phyloP scores from a whole-genome alignment of 2,797 vertebrate species.

The Micropoecilia bifurca region DNA sequence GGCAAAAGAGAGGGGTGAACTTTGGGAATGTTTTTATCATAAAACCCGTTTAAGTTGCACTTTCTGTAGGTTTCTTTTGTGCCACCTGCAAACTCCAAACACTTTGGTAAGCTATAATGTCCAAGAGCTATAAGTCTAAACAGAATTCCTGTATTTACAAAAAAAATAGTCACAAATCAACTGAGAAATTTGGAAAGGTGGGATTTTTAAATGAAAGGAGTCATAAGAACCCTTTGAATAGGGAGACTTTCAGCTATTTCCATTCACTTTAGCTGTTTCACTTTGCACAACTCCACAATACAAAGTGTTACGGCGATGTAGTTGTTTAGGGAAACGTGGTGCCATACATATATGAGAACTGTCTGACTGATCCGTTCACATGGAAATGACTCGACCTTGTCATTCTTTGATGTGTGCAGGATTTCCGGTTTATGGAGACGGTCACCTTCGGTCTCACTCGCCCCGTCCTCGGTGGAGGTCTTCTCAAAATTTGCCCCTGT shows the following conservation, averaged over 20 bases:
- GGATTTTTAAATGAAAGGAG: background rate
- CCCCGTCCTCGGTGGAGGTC: background rate
- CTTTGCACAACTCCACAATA: background rate
- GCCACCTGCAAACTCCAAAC: background rate
- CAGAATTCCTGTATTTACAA: background rate
- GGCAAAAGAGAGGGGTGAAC: background rate
- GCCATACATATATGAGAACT: no score
- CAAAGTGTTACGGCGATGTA: no score
- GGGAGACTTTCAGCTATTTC: background rate
- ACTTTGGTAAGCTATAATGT: background rate
- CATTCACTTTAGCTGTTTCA: background rate
- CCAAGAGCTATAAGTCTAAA: background rate
- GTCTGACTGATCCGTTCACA: background rate
- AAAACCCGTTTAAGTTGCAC: background rate
- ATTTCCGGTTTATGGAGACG: background rate
- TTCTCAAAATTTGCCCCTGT: background rate
- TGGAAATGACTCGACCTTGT: background rate
- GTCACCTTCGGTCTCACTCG: conserved; percentile 13
- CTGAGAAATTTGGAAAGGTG: background rate
- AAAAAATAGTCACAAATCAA: background rate
- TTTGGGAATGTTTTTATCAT: background rate
- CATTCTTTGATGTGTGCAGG: background rate
- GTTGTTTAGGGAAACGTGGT: background rate
- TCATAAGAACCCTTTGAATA: background rate
- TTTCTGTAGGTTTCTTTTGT: background rate